Evolutionary conservation across 2,888 invertebrate genomes (phyloP).

Genomic region (Thymelicus sylvestris): DNA sequence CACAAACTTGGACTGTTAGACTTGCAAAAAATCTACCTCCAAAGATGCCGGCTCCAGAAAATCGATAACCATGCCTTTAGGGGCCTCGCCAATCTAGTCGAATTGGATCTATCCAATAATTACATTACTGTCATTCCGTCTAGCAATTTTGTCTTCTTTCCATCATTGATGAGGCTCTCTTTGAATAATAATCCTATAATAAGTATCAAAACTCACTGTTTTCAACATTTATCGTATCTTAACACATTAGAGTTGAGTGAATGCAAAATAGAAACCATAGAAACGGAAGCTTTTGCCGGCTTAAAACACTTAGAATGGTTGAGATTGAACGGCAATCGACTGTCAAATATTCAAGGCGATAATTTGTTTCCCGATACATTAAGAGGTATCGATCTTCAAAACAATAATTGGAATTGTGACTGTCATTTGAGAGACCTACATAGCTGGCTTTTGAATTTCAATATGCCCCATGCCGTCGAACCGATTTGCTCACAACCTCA

Average conservation of each 20-base stretch:
- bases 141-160: slow-evolving; percentile 90
- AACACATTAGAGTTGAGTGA: slow-evolving; percentile 92
- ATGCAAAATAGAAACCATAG: slow-evolving; percentile 91
- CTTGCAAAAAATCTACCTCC: slow-evolving; percentile 93
- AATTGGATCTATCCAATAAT: slow-evolving; percentile 94
- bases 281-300: slow-evolving; percentile 92
- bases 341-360: slow-evolving; percentile 88
- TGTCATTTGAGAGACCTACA: slow-evolving; percentile 91
- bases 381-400: slow-evolving; percentile 92
- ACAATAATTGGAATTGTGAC: slow-evolving; percentile 96
- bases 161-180: slow-evolving; percentile 92
- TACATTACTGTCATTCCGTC: slow-evolving; percentile 91
- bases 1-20: slow-evolving; percentile 91
- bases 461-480: slow-evolving; percentile 91
- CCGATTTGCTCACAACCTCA: slow-evolving; percentile 90
- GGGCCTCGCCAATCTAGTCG: slow-evolving; percentile 94
- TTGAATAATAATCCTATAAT: slow-evolving; percentile 93
- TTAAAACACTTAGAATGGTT: slow-evolving; percentile 93
- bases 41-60: slow-evolving; percentile 90
- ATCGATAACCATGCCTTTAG: slow-evolving; percentile 93
- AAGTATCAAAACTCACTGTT: slow-evolving; percentile 88
- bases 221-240: slow-evolving; percentile 90
- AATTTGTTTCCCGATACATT: slow-evolving; percentile 90
- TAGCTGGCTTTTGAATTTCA: slow-evolving; percentile 90
- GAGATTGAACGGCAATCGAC: slow-evolving; percentile 91